Evolutionary conservation across 2,888 invertebrate species (phyloP).

Genomic region (Cryptocephalus primarius): DNA sequence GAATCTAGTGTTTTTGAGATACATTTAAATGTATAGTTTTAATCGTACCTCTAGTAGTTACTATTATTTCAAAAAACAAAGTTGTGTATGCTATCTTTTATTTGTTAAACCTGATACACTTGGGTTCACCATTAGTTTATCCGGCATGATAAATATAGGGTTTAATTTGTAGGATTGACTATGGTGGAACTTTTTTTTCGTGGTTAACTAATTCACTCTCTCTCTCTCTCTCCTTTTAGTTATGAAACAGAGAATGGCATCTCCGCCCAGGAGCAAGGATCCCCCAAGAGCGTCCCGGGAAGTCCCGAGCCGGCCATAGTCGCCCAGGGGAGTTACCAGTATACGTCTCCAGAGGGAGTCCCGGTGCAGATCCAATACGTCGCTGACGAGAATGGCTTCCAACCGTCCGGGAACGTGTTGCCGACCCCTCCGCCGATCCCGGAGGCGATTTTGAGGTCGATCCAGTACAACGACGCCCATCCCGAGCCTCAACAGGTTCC

Average conservation of each 20-base stretch:
- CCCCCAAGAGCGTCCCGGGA: not conserved
- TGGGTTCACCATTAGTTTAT: too few species aligned
- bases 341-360: conserved; percentile 23
- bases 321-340: conserved; percentile 37
- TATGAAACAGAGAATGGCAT: conserved; percentile 1
- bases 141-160: too few species aligned
- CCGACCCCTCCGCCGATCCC: conserved; percentile 15
- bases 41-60: too few species aligned
- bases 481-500: not conserved
- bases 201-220: too few species aligned
- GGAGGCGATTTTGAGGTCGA: conserved; percentile 44
- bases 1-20: too few species aligned
- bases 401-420: conserved; percentile 18
- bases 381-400: conserved; percentile 28
- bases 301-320: conserved; percentile 19
- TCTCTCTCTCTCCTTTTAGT: not conserved
- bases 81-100: too few species aligned
- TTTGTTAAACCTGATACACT: too few species aligned
- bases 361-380: conserved; percentile 18
- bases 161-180: too few species aligned
- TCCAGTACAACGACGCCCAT: conserved; percentile 44
- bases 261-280: not conserved
- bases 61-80: too few species aligned
- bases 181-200: too few species aligned
- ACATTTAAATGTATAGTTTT: too few species aligned